Conservation (phyloP, 2,113 vertebrate genomes). For the Melanerpes aurifrons region DNA sequence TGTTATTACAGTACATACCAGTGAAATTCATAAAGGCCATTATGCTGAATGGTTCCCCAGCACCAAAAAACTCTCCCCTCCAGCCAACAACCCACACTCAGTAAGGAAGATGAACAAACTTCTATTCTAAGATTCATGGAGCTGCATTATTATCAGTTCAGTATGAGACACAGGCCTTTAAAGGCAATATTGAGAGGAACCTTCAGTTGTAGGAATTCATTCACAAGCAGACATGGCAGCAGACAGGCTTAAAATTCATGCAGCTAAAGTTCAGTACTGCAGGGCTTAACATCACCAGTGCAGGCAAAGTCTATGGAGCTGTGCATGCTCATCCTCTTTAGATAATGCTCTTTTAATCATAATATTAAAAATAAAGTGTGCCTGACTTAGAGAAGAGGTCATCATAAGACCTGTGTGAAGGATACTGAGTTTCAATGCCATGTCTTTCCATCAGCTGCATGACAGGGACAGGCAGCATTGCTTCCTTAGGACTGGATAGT, state of each 20-base stretch:
- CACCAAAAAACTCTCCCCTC: conserved; percentile 20
- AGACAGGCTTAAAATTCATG: neutral
- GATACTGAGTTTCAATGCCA: neutral
- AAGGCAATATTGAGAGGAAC: conserved; percentile 48
- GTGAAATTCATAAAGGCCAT: conserved; percentile 64
- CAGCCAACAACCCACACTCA: conserved; percentile 36
- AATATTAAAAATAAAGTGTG: neutral
- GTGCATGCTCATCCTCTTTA: neutral
- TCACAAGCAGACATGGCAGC: neutral
- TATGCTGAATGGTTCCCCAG: conserved; percentile 55
- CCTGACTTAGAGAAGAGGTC: neutral
- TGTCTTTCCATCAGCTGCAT: neutral
- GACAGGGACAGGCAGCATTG: neutral
- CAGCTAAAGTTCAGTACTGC: neutral
- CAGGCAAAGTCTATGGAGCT: neutral
- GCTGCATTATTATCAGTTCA: conserved; percentile 13
- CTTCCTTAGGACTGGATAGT: neutral
- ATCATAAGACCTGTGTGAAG: neutral
- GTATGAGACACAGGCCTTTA: conserved; percentile 48
- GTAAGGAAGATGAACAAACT: conserved; percentile 57
- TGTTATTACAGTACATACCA: conserved; percentile 81
- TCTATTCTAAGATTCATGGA: conserved; percentile 45
- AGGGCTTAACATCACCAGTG: neutral
- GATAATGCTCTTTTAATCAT: neutral
- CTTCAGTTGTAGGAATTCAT: neutral